A percentile compares a stretch with the other conserved stretches of the same genome.
phyloP scores from a whole-genome alignment of 2,888 invertebrate species.

The Frankliniella fusca region DNA sequence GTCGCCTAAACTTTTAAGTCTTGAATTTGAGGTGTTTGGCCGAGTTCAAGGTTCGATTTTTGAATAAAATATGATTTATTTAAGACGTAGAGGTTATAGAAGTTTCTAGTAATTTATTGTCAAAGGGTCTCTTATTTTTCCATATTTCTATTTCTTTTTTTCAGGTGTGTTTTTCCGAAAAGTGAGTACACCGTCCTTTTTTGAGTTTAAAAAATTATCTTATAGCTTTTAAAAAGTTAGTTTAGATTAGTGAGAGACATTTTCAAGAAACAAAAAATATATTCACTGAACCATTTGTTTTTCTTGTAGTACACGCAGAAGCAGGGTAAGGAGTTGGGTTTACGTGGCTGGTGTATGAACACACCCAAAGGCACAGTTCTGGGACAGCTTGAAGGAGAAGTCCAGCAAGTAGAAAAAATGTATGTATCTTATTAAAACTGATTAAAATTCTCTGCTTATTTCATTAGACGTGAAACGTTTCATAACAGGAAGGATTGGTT shows the following conservation, averaged over 20 bases:
- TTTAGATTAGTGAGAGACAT: too few species aligned
- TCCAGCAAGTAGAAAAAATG: constrained; percentile 43
- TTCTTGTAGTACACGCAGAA: constrained; percentile 58
- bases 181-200: constrained; percentile 42
- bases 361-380: constrained; percentile 63
- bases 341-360: constrained; percentile 72
- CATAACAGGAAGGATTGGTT: constrained; percentile 45
- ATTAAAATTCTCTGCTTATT: too few species aligned
- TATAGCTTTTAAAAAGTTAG: too few species aligned
- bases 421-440: not conserved
- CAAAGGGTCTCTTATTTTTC: not conserved
- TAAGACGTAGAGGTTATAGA: not conserved
- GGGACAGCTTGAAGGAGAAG: constrained; percentile 53
- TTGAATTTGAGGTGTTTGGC: constrained; percentile 49
- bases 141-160: constrained; percentile 36
- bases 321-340: constrained; percentile 58
- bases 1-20: constrained; percentile 42
- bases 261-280: too few species aligned
- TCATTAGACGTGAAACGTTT: not conserved
- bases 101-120: not conserved
- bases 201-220: not conserved
- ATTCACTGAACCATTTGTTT: not conserved
- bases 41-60: constrained; percentile 45
- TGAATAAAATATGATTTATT: not conserved
- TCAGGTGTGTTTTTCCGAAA: constrained; percentile 49